Conservation (phyloP, 2,888 invertebrate species). For the Drosophila kambysellisi region DNA sequence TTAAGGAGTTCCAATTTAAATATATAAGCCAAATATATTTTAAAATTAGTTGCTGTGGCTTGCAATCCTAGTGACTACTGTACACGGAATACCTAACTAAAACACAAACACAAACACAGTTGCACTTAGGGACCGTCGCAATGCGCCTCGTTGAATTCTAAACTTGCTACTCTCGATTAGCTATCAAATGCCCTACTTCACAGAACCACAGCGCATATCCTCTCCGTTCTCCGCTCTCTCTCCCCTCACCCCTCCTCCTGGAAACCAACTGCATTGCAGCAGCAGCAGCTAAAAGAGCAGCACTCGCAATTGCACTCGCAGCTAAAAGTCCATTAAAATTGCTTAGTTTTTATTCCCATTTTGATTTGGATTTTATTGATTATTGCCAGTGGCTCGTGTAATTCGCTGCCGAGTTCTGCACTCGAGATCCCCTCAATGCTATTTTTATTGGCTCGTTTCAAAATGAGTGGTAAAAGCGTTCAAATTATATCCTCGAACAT, state of each 20-base stretch:
- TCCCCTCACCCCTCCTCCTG: neutral
- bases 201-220: neutral
- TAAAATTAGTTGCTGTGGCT: neutral
- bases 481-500: constrained; percentile 5
- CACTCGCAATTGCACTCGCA: constrained; percentile 22
- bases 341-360: constrained; percentile 40
- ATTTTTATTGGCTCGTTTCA: constrained; percentile 24
- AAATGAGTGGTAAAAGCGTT: neutral
- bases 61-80: neutral
- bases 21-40: too few relatives aligned
- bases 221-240: neutral
- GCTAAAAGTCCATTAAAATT: constrained; percentile 52
- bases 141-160: constrained; percentile 39
- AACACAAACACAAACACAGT: constrained; percentile 4
- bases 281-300: constrained; percentile 1
- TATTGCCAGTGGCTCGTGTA: constrained; percentile 46
- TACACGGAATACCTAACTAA: neutral
- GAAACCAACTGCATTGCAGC: constrained; percentile 42
- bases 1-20: neutral
- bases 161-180: constrained; percentile 48
- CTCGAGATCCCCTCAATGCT: constrained; percentile 6
- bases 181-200: constrained; percentile 18
- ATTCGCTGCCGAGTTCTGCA: neutral
- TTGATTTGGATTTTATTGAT: constrained; percentile 45
- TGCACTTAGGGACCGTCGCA: constrained; percentile 47